These are phyloP conservation scores for Danaus chrysippus DNA, from an alignment of 2,888 invertebrate genomes.

Conservation along the genomic window DNA sequence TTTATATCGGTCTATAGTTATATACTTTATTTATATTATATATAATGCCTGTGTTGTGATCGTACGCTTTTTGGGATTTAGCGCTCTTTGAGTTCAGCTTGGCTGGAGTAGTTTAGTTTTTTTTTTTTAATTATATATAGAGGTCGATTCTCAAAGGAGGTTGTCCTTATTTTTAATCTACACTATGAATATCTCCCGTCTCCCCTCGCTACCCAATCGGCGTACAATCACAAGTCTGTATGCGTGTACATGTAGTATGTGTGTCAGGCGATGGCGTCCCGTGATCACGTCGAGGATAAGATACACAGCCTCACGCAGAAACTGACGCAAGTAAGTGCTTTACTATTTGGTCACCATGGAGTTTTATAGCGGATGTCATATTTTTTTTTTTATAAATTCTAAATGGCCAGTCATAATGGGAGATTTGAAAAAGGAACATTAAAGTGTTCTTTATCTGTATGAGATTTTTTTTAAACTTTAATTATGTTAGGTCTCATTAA, in stretches of 20 bases:
- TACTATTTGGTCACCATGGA: constrained; percentile 23
- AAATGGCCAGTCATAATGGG: neutral
- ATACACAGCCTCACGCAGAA: constrained; percentile 85
- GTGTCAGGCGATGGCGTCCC: constrained; percentile 84
- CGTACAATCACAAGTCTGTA: constrained; percentile 63
- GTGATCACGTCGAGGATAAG: constrained; percentile 86
- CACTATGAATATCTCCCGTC: no score
- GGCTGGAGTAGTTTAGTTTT: constrained; percentile 11
- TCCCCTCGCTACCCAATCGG: constrained; percentile 21
- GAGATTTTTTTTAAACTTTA: no score
- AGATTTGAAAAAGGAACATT: neutral
- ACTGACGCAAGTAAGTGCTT: constrained; percentile 84
- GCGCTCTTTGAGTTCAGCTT: constrained; percentile 17
- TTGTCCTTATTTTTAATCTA: no score
- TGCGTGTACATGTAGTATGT: constrained; percentile 72
- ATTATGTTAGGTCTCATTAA: no score
- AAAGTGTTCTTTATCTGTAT: neutral
- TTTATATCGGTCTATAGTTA: constrained; percentile 24
- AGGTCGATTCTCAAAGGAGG: no score
- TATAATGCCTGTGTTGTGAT: constrained; percentile 61
- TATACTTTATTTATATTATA: constrained; percentile 51
- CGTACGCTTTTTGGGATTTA: constrained; percentile 48
- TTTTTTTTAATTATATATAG: constrained; percentile 11
- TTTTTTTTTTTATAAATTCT: neutral
- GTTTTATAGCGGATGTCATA: no score